Evolutionary conservation across 2,113 vertebrate genomes (phyloP).

Genomic region (Oreocharis arfaki): DNA sequence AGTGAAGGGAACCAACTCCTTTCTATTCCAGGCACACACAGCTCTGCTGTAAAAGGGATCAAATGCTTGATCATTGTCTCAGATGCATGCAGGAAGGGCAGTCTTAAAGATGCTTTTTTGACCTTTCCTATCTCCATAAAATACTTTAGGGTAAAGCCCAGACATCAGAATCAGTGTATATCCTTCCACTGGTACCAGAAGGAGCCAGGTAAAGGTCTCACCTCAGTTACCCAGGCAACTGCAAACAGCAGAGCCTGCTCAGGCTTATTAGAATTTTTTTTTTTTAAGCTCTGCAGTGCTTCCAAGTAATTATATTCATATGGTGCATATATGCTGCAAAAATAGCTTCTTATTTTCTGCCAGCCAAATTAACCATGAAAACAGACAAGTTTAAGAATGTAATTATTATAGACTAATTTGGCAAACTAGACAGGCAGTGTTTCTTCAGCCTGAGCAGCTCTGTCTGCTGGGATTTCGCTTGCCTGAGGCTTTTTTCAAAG

Average conservation of each 20-base stretch:
- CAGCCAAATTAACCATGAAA: constrained; percentile 39
- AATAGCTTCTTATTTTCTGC: constrained; percentile 29
- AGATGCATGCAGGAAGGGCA: background rate
- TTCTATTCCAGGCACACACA: background rate
- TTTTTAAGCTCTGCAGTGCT: constrained; percentile 9
- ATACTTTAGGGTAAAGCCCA: background rate
- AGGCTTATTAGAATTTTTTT: constrained; percentile 2
- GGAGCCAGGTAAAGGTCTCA: constrained; percentile 34
- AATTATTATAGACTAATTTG: constrained; percentile 36
- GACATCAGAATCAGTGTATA: constrained; percentile 17
- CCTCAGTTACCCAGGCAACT: constrained; percentile 70
- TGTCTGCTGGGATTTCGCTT: background rate
- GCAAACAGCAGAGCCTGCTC: constrained; percentile 26
- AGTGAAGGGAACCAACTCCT: background rate
- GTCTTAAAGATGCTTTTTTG: background rate
- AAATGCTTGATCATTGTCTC: background rate
- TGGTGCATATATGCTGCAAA: constrained; percentile 12
- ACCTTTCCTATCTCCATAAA: background rate
- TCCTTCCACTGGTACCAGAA: constrained; percentile 6
- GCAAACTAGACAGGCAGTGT: background rate
- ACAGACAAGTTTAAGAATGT: background rate
- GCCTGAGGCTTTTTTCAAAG: background rate
- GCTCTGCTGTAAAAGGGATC: background rate
- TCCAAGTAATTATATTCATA: constrained; percentile 52
- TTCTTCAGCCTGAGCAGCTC: background rate